Conservation (phyloP, 2,888 invertebrate genomes). For the Spilarctia lutea region DNA sequence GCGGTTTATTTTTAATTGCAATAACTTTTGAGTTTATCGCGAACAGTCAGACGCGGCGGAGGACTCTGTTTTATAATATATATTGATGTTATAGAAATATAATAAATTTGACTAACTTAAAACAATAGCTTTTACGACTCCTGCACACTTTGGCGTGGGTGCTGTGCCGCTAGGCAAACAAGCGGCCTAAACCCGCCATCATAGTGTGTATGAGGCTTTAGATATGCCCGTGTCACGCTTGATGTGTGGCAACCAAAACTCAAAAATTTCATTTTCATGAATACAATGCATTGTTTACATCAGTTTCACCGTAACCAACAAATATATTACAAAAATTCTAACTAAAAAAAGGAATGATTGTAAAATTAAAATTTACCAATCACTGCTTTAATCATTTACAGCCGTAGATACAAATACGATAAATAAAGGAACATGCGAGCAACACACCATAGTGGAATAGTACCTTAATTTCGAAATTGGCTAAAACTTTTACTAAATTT, state of each 20-base stretch:
- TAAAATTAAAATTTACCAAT: constrained; percentile 43
- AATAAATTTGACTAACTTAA: not conserved
- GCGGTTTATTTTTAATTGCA: no score
- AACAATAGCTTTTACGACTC: not conserved
- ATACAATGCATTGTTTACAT: not conserved
- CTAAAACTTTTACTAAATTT: not conserved
- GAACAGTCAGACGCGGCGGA: no score
- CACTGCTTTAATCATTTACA: constrained; percentile 22
- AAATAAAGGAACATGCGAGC: not conserved
- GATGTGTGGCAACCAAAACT: not conserved
- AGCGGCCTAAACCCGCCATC: no score
- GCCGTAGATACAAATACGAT: constrained; percentile 35
- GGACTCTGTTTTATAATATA: no score
- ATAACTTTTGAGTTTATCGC: no score
- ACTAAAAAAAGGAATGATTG: constrained; percentile 38
- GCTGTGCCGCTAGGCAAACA: no score
- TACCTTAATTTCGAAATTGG: not conserved
- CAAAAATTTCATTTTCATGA: not conserved
- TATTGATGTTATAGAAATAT: no score
- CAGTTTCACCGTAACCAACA: constrained; percentile 48
- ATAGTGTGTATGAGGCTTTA: no score
- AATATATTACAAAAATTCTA: constrained; percentile 35
- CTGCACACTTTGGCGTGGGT: no score
- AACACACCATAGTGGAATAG: constrained; percentile 26
- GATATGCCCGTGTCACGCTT: not conserved